Evolutionary conservation across 2,797 vertebrate species (phyloP), one percentile per base, ranked within the genome.

Genomic region (Crypturellus tataupa): DNA sequence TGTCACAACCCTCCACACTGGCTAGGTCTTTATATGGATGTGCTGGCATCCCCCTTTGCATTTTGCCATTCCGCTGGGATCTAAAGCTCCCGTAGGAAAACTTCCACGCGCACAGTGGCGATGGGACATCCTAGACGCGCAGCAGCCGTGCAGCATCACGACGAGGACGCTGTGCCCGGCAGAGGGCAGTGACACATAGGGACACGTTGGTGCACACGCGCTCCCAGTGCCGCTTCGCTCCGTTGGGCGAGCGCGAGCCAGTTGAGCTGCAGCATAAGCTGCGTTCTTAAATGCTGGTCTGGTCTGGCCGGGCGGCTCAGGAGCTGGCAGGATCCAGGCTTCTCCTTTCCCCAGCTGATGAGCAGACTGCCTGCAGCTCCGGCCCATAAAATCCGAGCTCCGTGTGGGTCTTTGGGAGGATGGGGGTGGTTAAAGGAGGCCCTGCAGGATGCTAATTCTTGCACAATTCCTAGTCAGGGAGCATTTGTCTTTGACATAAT

Each of bases 181-280:
- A 97, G 94, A 93, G 93, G 95, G 94, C 95, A 89, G 33, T 87
- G 90, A 16, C 81, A 23, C 63, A 81, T 87, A 69, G 91, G 90
- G 8, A 0, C 40, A 68, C 25, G 4, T 5, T 8, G 24, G 13
- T 17, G 27, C 51, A 27, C 33, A 20, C 6, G 55, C 77, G 1
- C 0, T 0, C 60, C 68, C 11, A 14, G 24, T 1, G 8, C 40
- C 58, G 2, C 6, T 67, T 62, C 25, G 31, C 70, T 46, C 25
- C 2, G 0, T 44, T 31, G 23, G 4, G 10, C 11, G 40, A 40
- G 35, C 17, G 9, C 3, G 3, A 75, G 44, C 56, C 35, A 1
- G 49, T 5, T 14, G 2, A 67, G 70, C 63, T 4, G 56, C 4
- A 59, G 86, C 58, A 11, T 2, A 12, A 85, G 49, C 63, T 18